phyloP scores from a whole-genome alignment of 2,888 invertebrate genomes.

The Ctena decussata region DNA sequence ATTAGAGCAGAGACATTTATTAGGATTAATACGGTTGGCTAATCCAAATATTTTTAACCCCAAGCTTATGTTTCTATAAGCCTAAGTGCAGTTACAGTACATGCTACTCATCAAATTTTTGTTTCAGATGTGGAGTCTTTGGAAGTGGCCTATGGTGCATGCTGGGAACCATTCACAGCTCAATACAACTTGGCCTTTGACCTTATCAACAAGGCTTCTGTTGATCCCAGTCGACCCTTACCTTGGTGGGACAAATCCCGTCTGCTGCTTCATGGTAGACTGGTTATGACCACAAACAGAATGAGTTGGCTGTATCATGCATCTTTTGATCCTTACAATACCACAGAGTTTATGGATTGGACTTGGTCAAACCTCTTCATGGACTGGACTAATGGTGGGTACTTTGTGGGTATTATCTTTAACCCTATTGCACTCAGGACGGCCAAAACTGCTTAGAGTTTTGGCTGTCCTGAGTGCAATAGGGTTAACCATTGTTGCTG shows the following conservation, averaged over 20 bases:
- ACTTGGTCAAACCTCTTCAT: slow-evolving; percentile 97
- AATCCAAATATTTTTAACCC: too few relatives aligned
- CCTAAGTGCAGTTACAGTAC: too few relatives aligned
- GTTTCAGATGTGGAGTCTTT: slow-evolving; percentile 93
- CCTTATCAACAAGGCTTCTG: slow-evolving; percentile 89
- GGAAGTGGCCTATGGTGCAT: slow-evolving; percentile 98
- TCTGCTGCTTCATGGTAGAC: slow-evolving; percentile 95
- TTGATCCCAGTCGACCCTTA: slow-evolving; percentile 94
- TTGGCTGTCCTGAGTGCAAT: too few relatives aligned
- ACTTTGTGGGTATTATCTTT: too few relatives aligned
- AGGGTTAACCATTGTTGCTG: too few relatives aligned
- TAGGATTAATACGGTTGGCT: too few relatives aligned
- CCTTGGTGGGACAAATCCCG: slow-evolving; percentile 99
- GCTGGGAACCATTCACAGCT: slow-evolving; percentile 99
- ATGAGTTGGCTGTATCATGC: slow-evolving; percentile 97
- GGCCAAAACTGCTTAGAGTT: too few relatives aligned
- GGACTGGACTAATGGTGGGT: slow-evolving; percentile 96
- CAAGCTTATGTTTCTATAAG: too few relatives aligned
- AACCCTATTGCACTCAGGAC: too few relatives aligned
- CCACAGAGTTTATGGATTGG: slow-evolving; percentile 99
- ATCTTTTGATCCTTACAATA: slow-evolving; percentile 99
- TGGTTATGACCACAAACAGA: slow-evolving; percentile 95
- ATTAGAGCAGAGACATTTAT: too few relatives aligned
- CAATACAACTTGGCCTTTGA: slow-evolving; percentile 96
- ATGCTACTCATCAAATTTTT: too few relatives aligned